These are phyloP conservation scores for Adelognathus sp. DNA, from an alignment of 2,888 invertebrate genomes.

Conservation along the genomic window DNA sequence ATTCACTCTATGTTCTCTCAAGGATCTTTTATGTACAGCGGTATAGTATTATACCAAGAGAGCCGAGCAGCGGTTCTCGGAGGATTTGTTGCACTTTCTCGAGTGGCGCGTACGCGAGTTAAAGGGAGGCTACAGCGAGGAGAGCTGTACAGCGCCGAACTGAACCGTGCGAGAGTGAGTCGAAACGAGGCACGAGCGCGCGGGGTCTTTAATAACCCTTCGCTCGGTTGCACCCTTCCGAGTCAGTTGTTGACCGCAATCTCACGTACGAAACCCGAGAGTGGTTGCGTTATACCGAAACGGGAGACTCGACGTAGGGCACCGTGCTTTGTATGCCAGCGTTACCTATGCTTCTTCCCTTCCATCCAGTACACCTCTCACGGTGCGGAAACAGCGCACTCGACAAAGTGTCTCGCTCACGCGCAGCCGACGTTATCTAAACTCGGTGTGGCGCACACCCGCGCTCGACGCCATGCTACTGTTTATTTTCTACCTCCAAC, in stretches of 20 bases:
- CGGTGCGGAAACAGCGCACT: conserved; percentile 10
- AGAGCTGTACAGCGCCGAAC: conserved; percentile 13
- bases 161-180: conserved; percentile 20
- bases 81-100: conserved; percentile 12
- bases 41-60: no score
- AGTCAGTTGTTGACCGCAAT: conserved; percentile 70
- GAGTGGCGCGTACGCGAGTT: neutral
- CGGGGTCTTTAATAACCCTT: conserved; percentile 65
- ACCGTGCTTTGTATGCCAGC: neutral
- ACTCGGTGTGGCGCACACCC: conserved; percentile 39
- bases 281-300: conserved; percentile 28
- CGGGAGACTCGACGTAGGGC: conserved; percentile 37
- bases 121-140: neutral
- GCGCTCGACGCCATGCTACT: conserved; percentile 12
- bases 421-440: conserved; percentile 41
- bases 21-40: conserved; percentile 21
- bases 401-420: neutral
- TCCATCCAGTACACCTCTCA: conserved; percentile 20
- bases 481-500: conserved; percentile 44
- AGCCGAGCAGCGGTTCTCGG: neutral
- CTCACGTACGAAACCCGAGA: conserved; percentile 61
- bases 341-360: neutral
- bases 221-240: conserved; percentile 60
- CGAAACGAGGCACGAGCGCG: conserved; percentile 56
- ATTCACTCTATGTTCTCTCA: conserved; percentile 8